Evolutionary conservation across 2,888 invertebrate species (phyloP).

Genomic region (Tenodera sinensis): DNA sequence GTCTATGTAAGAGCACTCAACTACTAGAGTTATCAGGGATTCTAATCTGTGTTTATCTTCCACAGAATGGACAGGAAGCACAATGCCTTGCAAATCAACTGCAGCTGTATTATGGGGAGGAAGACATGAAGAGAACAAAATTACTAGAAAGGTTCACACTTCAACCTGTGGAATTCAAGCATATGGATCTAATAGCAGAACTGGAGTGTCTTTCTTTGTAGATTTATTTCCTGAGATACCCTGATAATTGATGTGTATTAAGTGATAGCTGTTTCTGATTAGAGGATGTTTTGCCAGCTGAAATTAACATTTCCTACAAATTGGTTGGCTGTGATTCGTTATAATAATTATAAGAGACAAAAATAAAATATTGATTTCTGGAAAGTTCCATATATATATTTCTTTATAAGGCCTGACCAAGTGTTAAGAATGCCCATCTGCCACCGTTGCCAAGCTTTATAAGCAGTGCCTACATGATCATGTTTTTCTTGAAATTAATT

Average conservation of each 20-base stretch:
- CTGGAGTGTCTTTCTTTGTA: conserved; percentile 51
- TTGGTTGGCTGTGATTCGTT: no score
- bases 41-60: conserved; percentile 3
- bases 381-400: no score
- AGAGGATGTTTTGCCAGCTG: background rate
- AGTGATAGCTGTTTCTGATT: background rate
- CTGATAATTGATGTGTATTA: background rate
- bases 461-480: no score
- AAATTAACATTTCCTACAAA: background rate
- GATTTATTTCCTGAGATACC: background rate
- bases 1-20: no score
- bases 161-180: conserved; percentile 71
- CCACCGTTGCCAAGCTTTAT: no score
- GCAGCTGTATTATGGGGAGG: conserved; percentile 75
- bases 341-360: no score
- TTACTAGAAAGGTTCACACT: conserved; percentile 67
- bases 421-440: no score
- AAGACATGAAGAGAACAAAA: conserved; percentile 57
- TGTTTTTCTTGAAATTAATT: no score
- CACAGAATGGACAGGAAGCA: conserved; percentile 66
- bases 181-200: conserved; percentile 75
- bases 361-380: no score
- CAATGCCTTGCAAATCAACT: conserved; percentile 82
- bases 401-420: no score
- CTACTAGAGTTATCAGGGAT: no score